These are phyloP conservation scores for Periophthalmus modestus DNA, from an alignment of 2,113 vertebrate species.

Conservation along the genomic window DNA sequence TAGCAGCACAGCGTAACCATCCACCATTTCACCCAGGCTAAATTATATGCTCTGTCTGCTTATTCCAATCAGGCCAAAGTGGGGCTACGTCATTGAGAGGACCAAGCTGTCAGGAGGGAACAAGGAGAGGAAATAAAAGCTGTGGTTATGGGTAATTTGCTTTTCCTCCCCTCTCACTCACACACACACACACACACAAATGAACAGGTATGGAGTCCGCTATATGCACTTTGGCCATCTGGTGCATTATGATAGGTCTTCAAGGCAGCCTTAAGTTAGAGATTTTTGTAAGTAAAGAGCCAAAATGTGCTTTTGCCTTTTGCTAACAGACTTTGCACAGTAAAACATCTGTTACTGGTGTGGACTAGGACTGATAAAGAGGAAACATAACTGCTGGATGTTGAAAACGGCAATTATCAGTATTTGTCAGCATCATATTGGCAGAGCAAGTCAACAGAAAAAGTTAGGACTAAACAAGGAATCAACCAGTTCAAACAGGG, in stretches of 20 bases:
- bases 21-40: slow-evolving; percentile 13
- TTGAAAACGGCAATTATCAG: not conserved
- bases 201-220: slow-evolving; percentile 1
- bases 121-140: slow-evolving; percentile 29
- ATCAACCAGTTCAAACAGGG: not conserved
- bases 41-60: slow-evolving; percentile 4
- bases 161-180: not conserved
- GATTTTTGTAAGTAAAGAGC: not conserved
- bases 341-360: not conserved
- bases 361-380: not conserved
- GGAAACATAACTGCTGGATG: not conserved
- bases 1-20: slow-evolving; percentile 42
- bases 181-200: not conserved
- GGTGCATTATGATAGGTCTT: slow-evolving; percentile 16
- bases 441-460: not conserved
- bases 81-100: not conserved
- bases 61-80: slow-evolving; percentile 18
- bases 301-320: slow-evolving; percentile 2
- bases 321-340: not conserved
- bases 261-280: not conserved
- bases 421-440: not conserved
- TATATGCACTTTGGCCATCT: slow-evolving; percentile 1
- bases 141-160: slow-evolving; percentile 26
- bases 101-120: not conserved
- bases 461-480: not conserved